Conservation (phyloP, 2,797 vertebrate species). For the Echeneis naucrates region DNA sequence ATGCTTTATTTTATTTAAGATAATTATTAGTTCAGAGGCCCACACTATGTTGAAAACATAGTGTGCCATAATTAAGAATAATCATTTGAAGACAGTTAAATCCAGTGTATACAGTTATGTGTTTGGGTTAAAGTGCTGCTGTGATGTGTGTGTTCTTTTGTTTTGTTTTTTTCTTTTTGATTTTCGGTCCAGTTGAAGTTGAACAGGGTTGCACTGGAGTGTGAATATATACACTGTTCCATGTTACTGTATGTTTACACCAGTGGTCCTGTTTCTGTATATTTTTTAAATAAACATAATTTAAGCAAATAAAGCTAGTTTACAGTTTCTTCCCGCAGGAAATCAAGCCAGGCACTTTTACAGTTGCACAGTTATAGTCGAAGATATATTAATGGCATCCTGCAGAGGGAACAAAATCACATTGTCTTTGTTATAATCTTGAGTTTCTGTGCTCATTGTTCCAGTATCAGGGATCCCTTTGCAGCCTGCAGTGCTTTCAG, state of each 20-base stretch:
- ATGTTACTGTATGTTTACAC: slow-evolving; percentile 46
- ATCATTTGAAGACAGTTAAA: slow-evolving; percentile 11
- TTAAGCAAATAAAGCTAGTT: slow-evolving; percentile 16
- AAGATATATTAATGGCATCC: too few species aligned
- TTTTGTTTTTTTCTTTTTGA: background rate
- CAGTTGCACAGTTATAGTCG: too few species aligned
- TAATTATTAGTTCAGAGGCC: slow-evolving; percentile 2
- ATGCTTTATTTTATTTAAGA: slow-evolving; percentile 32
- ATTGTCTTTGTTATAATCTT: too few species aligned
- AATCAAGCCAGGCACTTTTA: background rate
- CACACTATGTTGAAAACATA: slow-evolving; percentile 9
- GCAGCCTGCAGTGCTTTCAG: too few species aligned
- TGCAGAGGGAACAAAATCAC: too few species aligned
- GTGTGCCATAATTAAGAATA: background rate
- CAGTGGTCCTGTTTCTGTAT: slow-evolving; percentile 70
- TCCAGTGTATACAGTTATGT: slow-evolving; percentile 19
- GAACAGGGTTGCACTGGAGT: slow-evolving; percentile 40
- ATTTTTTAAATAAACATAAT: slow-evolving; percentile 76
- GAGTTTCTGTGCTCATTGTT: too few species aligned
- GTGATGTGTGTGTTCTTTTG: slow-evolving; percentile 23
- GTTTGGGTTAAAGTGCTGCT: slow-evolving; percentile 52
- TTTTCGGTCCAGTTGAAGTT: slow-evolving; percentile 36
- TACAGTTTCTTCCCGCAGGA: background rate
- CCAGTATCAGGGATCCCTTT: too few species aligned
- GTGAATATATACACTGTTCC: slow-evolving; percentile 37